Evolutionary conservation across 2,113 vertebrate species (phyloP).

Genomic region (Tachysurus vachellii): DNA sequence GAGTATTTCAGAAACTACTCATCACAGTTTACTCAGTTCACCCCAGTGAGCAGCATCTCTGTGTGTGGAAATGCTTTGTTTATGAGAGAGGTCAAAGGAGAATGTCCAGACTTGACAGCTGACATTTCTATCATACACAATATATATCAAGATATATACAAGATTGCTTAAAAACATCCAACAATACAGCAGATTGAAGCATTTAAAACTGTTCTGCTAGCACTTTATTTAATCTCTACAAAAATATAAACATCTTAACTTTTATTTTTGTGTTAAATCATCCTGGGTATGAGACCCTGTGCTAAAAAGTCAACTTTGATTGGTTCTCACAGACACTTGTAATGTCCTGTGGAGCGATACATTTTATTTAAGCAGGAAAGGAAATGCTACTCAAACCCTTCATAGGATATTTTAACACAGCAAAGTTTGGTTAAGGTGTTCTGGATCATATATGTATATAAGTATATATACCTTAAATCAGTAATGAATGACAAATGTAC

Average conservation of each 20-base stretch:
- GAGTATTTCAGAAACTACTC: background rate
- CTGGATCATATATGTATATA: background rate
- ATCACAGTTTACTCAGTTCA: background rate
- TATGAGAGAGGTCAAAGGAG: background rate
- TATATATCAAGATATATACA: background rate
- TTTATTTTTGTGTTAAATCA: background rate
- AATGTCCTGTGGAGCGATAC: background rate
- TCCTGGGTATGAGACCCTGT: background rate
- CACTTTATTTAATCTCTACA: background rate
- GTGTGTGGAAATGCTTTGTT: background rate
- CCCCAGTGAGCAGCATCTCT: background rate
- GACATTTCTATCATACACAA: background rate
- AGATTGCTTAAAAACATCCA: background rate
- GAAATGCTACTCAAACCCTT: background rate
- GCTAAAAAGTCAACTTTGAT: background rate
- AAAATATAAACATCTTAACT: background rate
- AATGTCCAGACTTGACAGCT: background rate
- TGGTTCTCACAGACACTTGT: background rate
- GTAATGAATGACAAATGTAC: background rate
- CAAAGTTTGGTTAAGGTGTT: background rate
- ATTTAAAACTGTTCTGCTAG: background rate
- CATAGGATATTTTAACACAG: background rate
- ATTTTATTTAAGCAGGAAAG: background rate
- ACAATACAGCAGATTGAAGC: background rate
- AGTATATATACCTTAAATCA: background rate